Percentiles rank a stretch among this genome's conserved stretches.
Conservation (phyloP, 1,140 invertebrate species). For the Pogonomyrmex californicus region DNA sequence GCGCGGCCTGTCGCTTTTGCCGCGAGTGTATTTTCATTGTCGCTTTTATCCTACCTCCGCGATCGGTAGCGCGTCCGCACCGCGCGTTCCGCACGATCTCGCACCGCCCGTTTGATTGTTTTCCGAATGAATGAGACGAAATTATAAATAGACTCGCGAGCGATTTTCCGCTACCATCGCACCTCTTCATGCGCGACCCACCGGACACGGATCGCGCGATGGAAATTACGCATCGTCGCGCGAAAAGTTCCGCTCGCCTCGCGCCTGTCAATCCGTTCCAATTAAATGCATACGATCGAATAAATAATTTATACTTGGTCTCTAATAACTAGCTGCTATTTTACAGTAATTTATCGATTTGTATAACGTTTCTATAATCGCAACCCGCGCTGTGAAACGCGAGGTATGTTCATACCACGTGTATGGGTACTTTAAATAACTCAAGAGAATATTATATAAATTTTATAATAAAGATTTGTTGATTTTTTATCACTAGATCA, state of each 20-base stretch:
- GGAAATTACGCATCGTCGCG: conserved; percentile 68
- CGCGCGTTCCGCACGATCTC: conserved; percentile 55
- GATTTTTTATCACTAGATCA: no score
- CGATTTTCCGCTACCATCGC: conserved; percentile 59
- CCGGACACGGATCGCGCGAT: conserved; percentile 52
- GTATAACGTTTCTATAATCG: conserved; percentile 25
- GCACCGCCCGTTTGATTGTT: conserved; percentile 69
- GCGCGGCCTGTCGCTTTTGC: conserved; percentile 73
- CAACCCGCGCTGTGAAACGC: not conserved
- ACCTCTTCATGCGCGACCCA: conserved; percentile 38
- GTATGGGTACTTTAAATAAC: not conserved
- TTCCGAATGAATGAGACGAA: conserved; percentile 73
- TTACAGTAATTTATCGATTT: conserved; percentile 69
- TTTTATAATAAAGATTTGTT: not conserved
- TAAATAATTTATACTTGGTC: conserved; percentile 67
- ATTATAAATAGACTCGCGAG: conserved; percentile 71
- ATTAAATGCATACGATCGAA: conserved; percentile 43
- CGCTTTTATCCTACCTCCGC: conserved; percentile 71
- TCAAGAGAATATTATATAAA: not conserved
- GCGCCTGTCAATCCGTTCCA: conserved; percentile 41
- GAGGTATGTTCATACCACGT: not conserved
- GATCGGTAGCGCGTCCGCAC: conserved; percentile 48
- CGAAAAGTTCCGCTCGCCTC: conserved; percentile 63
- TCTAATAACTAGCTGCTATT: conserved; percentile 65
- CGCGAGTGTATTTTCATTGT: conserved; percentile 77